phyloP scores from a whole-genome alignment of 2,888 invertebrate genomes.

The Nomada flava region DNA sequence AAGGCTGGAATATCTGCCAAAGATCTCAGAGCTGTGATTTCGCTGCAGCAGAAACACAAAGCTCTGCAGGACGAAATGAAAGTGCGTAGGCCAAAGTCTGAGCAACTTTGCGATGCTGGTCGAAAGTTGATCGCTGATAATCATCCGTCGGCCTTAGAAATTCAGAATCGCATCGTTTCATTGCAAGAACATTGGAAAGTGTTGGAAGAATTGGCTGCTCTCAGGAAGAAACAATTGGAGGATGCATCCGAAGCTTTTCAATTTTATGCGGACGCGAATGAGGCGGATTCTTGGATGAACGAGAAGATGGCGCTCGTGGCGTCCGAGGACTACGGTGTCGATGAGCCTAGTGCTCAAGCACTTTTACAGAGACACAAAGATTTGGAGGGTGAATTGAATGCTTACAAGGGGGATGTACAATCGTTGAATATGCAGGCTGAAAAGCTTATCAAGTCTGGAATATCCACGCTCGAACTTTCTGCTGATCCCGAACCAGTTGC shows the following conservation, averaged over 20 bases:
- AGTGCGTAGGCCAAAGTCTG: conserved; percentile 89
- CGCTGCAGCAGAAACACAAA: conserved; percentile 96
- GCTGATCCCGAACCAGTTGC: conserved; percentile 81
- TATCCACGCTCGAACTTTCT: conserved; percentile 87
- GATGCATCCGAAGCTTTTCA: conserved; percentile 97
- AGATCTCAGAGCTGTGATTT: conserved; percentile 95
- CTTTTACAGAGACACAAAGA: conserved; percentile 94
- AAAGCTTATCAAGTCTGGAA: conserved; percentile 90
- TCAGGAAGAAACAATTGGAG: conserved; percentile 90
- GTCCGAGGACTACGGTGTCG: conserved; percentile 95
- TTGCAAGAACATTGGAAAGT: conserved; percentile 94
- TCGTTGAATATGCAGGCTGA: conserved; percentile 92
- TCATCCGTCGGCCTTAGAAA: conserved; percentile 93
- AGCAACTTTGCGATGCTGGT: conserved; percentile 90
- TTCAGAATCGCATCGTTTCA: conserved; percentile 91
- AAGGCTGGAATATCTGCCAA: conserved; percentile 97
- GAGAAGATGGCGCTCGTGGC: conserved; percentile 97
- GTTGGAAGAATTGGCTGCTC: conserved; percentile 92
- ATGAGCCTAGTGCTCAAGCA: conserved; percentile 96
- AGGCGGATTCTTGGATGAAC: conserved; percentile 98
- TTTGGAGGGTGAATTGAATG: conserved; percentile 94
- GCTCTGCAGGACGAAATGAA: conserved; percentile 95
- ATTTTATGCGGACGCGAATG: conserved; percentile 98
- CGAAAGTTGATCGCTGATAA: conserved; percentile 91
- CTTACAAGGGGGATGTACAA: conserved; percentile 94